Base-by-base conservation (phyloP, 1,140 invertebrate species). In the Patella vulgata region DNA sequence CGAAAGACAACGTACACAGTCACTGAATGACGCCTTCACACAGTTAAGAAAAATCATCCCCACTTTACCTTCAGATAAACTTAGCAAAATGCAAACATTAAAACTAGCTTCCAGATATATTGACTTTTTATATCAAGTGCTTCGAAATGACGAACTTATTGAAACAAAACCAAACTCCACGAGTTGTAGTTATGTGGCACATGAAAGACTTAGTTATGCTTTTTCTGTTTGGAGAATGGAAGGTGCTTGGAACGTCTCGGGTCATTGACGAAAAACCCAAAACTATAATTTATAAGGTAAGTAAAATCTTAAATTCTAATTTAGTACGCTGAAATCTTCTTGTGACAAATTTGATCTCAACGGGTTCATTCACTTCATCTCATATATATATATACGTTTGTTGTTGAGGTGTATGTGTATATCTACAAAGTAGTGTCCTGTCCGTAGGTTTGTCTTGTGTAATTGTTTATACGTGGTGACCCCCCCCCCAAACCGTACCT, bases 141-240 rank as follows among this genome's bases (percentile, higher is more conserved):
- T 87, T 21, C 60, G 79, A 53, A 82, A 63, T 55, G 81, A 81
- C 46, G 23, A 67, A 25, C 33, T 40, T 1, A 57, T 31, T 31
- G 68, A 71, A 14, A 59, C 53, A 1, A 83, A 82, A 59, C 66
- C 83, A 83, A 66, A 86, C 74, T 17, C 42, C n/a, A 64, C 87
- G 71, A 80, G 88, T 42, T 91, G 89, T 75, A 91, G 88, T 67
- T 94, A 90, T 73, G 88, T 95, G 57, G 92, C 93, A 0, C 91
- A 95, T 76, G 95, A 98, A 79, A 92, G 92, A 75, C 86, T 98
- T 0, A 95, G 93, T 72, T 95, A 96, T 75, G 94, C 95, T 0
- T 98, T 98, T 82, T 96, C 92, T 66, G 93, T 97, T 1, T 98
- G 96, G 95, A 86, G 95, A 69, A 97, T 98, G 95, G 94, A 97